These are phyloP conservation scores for Oscheius sp. DNA, from an alignment of 2,888 invertebrate genomes.

Conservation along the genomic window DNA sequence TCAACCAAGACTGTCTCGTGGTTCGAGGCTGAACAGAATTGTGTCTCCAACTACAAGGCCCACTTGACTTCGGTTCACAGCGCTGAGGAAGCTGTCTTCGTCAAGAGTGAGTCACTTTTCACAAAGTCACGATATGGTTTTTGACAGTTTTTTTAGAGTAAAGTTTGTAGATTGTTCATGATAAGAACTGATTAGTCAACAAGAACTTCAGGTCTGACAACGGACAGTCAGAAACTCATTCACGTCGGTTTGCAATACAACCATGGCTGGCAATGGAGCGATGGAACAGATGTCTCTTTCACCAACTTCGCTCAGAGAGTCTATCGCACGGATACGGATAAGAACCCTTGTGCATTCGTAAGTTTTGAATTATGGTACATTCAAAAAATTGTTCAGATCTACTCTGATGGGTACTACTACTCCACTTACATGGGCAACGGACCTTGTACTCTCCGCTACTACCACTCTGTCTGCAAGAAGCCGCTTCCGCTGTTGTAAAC, in stretches of 20 bases:
- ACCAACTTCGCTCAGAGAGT: background rate
- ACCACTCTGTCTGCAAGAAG: constrained; percentile 10
- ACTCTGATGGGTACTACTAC: constrained; percentile 11
- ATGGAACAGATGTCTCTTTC: constrained; percentile 3
- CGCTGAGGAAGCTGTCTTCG: constrained; percentile 12
- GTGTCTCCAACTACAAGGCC: background rate
- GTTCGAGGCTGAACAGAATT: constrained; percentile 16
- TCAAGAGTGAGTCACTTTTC: background rate
- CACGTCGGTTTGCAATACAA: constrained; percentile 11
- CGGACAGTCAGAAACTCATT: background rate
- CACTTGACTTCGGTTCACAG: constrained; percentile 23
- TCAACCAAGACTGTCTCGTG: constrained; percentile 2
- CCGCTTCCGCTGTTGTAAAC: background rate
- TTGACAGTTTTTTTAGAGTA: background rate
- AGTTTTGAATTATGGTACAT: background rate
- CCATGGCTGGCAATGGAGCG: constrained; percentile 1
- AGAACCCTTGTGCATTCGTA: constrained; percentile 8
- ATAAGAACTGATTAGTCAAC: background rate
- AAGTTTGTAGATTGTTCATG: background rate
- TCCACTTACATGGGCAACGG: constrained; percentile 3
- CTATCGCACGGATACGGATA: background rate
- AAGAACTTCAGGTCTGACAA: background rate
- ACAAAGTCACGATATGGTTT: background rate
- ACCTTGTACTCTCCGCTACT: constrained; percentile 1
- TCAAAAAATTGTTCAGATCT: background rate